phyloP scores from a whole-genome alignment of 2,113 vertebrate genomes.

The Furnarius figulus region DNA sequence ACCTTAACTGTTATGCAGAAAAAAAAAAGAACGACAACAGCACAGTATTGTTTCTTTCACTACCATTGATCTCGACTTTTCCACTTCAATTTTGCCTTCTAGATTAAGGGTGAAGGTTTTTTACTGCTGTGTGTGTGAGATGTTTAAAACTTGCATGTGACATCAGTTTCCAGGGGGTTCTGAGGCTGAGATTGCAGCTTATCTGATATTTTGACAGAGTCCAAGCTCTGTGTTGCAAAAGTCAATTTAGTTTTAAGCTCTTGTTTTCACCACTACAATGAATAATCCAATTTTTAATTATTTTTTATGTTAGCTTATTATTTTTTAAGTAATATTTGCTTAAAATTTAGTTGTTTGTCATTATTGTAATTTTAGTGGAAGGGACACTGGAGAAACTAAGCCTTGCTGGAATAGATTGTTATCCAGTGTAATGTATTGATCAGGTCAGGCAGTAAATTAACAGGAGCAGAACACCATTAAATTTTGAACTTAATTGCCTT shows the following conservation, averaged over 20 bases:
- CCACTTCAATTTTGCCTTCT: constrained; percentile 1
- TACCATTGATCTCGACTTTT: constrained; percentile 11
- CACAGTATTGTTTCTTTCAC: background rate
- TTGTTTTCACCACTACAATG: background rate
- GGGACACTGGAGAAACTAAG: constrained; percentile 39
- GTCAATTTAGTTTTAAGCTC: constrained; percentile 1
- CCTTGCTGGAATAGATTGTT: constrained; percentile 66
- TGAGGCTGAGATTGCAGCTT: background rate
- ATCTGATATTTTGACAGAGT: background rate
- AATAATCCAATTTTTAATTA: constrained; percentile 51
- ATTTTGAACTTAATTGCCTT: constrained; percentile 85
- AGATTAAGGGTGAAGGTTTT: background rate
- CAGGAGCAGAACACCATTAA: constrained; percentile 75
- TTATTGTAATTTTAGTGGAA: constrained; percentile 67
- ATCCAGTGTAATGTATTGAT: constrained; percentile 78
- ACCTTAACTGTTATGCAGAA: background rate
- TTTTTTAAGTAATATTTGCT: background rate
- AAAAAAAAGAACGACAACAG: background rate
- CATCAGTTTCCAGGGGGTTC: constrained; percentile 18
- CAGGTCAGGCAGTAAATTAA: constrained; percentile 81
- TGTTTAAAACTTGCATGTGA: constrained; percentile 12
- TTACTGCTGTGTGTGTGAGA: background rate
- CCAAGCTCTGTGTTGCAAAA: background rate
- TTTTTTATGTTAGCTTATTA: background rate
- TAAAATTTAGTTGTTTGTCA: constrained; percentile 37